These are phyloP conservation scores for Nanger granti DNA, from an alignment of 2,113 vertebrate species.

Conservation along the genomic window DNA sequence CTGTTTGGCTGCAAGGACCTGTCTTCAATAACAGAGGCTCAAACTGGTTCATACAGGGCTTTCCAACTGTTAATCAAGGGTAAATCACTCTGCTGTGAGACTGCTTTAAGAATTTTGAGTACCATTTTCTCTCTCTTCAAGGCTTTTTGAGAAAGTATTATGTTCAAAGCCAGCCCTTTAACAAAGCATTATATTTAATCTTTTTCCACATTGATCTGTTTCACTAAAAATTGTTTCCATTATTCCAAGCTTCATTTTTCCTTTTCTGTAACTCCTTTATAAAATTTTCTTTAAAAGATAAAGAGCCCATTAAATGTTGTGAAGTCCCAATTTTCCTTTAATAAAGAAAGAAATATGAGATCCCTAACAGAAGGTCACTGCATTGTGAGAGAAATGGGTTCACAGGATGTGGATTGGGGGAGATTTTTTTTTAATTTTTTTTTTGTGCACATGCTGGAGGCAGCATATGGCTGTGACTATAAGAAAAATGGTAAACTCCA, in stretches of 20 bases:
- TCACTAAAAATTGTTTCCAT: slow-evolving; percentile 45
- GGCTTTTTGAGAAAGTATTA: not conserved
- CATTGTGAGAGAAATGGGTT: not conserved
- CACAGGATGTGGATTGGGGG: not conserved
- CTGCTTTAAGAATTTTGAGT: not conserved
- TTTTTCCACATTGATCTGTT: slow-evolving; percentile 52
- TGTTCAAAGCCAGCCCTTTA: slow-evolving; percentile 3
- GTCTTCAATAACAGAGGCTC: not conserved
- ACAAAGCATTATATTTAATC: slow-evolving; percentile 16
- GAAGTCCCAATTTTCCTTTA: not conserved
- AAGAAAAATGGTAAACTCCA: not conserved
- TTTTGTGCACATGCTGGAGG: no score
- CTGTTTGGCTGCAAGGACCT: not conserved
- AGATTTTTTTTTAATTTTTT: not conserved
- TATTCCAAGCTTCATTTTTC: slow-evolving; percentile 43
- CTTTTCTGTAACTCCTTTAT: slow-evolving; percentile 26
- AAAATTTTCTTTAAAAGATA: slow-evolving; percentile 14
- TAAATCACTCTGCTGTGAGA: not conserved
- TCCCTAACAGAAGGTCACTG: not conserved
- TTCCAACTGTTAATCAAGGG: not conserved
- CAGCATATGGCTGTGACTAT: no score
- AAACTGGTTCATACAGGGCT: not conserved
- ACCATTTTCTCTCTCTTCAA: slow-evolving; percentile 28
- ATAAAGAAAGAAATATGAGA: not conserved
- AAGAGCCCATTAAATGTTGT: slow-evolving; percentile 7